Evolutionary conservation across 2,113 vertebrate species (phyloP), one percentile per base, ranked within the genome.

Genomic region (Lepisosteus osseus): DNA sequence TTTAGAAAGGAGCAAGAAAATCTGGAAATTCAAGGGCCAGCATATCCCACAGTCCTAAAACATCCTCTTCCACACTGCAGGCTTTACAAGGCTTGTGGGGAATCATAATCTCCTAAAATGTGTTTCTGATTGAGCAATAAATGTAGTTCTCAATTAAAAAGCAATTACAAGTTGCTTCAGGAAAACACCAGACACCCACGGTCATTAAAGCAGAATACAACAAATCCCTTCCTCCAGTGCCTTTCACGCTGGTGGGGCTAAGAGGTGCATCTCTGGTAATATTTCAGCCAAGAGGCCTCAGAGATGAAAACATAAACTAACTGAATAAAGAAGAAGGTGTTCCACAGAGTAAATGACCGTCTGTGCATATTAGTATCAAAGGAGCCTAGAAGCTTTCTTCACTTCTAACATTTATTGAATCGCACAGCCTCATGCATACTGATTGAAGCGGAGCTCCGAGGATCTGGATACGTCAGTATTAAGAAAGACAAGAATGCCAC

Each of bases 101-200:
- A 17, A 11, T 29, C 29, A 65, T 5, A 41, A 41, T 65, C 29
- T 65, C 86, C 84, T 67, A 86, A 87, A 87, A 86, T 77, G 80
- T 85, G 84, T 83, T 80, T 91, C 85, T 86, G 86, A 91, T 87
- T 83, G 87, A 87, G 87, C 82, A 75, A 86, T 88, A 86, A 89
- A 84, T 89, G 82, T 86, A 87, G 90, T 88, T 86, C 87, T 80
- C 88, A 90, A 90, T 92, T 91, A 92, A 87, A 90, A 90, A 89
- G 86, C 87, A 89, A 92, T 92, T 92, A 90, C 86, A 86, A 87
- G 80, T 86, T 83, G 83, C 85, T 84, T 85, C 74, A 78, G 85
- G 86, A 88, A 83, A 81, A 87, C 45, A 83, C 43, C 47, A 72
- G 62, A 77, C 86, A 83, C 84, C 88, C 83, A 77, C 79, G 83